Base-by-base conservation (phyloP, 37 sponge, comb jelly and placozoan species). In the Agelas oroides region DNA sequence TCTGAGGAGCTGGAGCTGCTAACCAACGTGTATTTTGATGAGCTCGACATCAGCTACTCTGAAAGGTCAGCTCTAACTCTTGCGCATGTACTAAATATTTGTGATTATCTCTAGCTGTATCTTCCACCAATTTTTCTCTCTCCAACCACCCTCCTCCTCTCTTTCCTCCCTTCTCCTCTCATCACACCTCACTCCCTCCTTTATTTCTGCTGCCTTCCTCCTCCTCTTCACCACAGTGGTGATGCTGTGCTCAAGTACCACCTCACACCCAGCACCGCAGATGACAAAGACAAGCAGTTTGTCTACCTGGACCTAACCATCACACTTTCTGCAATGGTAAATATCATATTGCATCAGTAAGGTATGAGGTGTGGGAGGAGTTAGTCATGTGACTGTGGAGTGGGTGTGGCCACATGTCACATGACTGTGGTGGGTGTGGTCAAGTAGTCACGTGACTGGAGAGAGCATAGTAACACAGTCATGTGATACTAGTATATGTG, bases 211-310 rank as follows among this genome's bases (percentile, higher is more conserved):
- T n/a, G n/a, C n/a, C n/a, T n/a, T n/a, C n/a, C n/a, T n/a, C n/a
- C n/a, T n/a, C n/a, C n/a, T n/a, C n/a, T n/a, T 8, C 46, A 12
- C 46, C 46, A 3, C 46, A 86, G 71, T 19, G 75, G 52, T 65
- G 34, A 24, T 53, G 64, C 33, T 16, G 61, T 52, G 5, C 80
- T 92, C 6, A 38, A 13, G 23, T 59, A 84, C 64, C 93, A 84
- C 55, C 17, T 92, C 34, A 80, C 73, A 20, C 93, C 93, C 19
- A 84, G 84, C n/a, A 92, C 93, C 27, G 93, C 55, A 14, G 93
- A 84, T 17, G 79, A 83, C 16, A 72, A 83, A 68, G 76, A 84
- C 28, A 71, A 81, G 24, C 88, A 88, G 71, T 88, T 77, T 65
- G 88, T 92, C 56, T 88, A 80, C 53, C 56, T 88, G 25, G 93